Percentiles rank a stretch among this genome's conserved stretches.
Evolutionary conservation across 1,140 invertebrate species (phyloP).

Genomic region (Triops cancriformis): DNA sequence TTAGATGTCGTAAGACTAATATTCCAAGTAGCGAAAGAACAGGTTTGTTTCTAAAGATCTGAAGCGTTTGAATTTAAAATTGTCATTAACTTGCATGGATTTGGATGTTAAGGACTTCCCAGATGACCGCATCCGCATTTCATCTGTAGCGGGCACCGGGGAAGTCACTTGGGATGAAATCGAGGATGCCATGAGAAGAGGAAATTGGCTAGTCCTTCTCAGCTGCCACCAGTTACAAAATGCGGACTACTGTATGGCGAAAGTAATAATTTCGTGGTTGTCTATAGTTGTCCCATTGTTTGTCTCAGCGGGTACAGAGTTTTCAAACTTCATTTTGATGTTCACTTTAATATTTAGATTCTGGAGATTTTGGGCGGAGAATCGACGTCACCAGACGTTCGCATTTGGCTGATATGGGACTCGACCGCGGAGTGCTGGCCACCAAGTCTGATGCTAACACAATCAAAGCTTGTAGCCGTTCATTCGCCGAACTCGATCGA

Average conservation of each 20-base stretch:
- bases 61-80: too few relatives aligned
- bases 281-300: too few relatives aligned
- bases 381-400: conserved; percentile 16
- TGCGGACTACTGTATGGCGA: not conserved
- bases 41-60: not conserved
- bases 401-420: conserved; percentile 18
- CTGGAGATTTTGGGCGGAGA: conserved; percentile 22
- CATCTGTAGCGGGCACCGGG: not conserved
- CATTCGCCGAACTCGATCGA: not conserved
- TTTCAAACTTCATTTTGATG: not conserved
- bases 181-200: conserved; percentile 23
- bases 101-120: conserved; percentile 17
- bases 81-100: not conserved
- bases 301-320: too few relatives aligned
- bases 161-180: conserved; percentile 19
- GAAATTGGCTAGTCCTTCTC: conserved; percentile 24
- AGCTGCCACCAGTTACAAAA: conserved; percentile 18
- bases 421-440: not conserved
- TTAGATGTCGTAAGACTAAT: conserved; percentile 19
- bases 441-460: not conserved
- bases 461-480: not conserved
- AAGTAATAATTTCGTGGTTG: not conserved
- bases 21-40: conserved; percentile 3
- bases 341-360: not conserved
- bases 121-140: conserved; percentile 16